phyloP scores from a whole-genome alignment of 2,888 invertebrate species.

The Nipponacmea schrenckii region DNA sequence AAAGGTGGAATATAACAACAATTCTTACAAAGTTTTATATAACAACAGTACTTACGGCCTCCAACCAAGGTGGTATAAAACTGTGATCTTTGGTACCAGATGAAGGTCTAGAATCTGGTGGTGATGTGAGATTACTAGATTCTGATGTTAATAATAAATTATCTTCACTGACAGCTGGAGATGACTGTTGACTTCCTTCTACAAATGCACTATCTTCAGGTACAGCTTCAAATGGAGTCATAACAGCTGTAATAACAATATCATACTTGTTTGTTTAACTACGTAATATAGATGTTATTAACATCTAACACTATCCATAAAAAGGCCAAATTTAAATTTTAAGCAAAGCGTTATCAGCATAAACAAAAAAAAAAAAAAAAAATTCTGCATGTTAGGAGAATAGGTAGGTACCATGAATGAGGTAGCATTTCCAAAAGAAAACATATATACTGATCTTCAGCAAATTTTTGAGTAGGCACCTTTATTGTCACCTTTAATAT shows the following conservation, averaged over 20 bases:
- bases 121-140: constrained; percentile 39
- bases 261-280: neutral
- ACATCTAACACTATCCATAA: neutral
- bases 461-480: too few species aligned
- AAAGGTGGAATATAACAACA: too few species aligned
- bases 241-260: constrained; percentile 8
- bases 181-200: neutral
- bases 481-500: too few species aligned
- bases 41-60: constrained; percentile 32
- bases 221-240: constrained; percentile 6
- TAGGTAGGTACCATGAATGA: too few species aligned
- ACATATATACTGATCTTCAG: too few species aligned
- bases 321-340: too few species aligned
- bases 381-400: too few species aligned
- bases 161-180: constrained; percentile 4
- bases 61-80: constrained; percentile 41
- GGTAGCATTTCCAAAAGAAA: too few species aligned
- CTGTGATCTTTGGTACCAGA: constrained; percentile 8
- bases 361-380: too few species aligned
- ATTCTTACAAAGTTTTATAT: too few species aligned
- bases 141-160: constrained; percentile 23
- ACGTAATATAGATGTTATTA: neutral
- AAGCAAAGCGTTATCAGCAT: too few species aligned
- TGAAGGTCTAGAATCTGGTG: constrained; percentile 25
- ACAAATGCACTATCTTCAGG: constrained; percentile 22